Base-by-base conservation (phyloP, 1,140 invertebrate species). In the Pogonomyrmex californicus region DNA sequence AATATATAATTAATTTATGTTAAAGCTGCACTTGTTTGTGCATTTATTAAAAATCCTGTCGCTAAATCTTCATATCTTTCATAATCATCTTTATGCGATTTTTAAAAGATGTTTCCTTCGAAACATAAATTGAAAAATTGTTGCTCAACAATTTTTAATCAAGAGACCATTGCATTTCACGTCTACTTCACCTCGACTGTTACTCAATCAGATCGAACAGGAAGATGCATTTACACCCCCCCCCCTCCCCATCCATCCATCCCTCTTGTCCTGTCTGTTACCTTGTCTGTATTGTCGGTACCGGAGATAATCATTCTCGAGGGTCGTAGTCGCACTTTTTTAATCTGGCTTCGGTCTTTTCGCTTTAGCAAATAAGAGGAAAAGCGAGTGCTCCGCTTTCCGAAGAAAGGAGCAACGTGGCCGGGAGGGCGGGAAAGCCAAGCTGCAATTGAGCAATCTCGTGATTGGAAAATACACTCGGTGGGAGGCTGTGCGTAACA, bases 401-500 rank as follows among this genome's bases (percentile, higher is more conserved):
- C 49, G 73, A 70, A 47, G 49, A 63, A 76, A 70, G 47, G 76
- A 70, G 49, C 78, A 63, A 75, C 75, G 63, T 47, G 58, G 47
- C 51, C 6, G 63, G 70, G 66, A 30, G n/a, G n/a, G n/a, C 44
- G 44, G 70, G 71, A 85, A 87, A 87, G 76, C 75, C 86, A 76
- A 78, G 90, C 91, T 91, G 93, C 93, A 94, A 93, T 94, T 92
- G 94, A 94, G 94, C 93, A 94, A 94, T 94, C 92, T 92, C 91
- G 89, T 94, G 93, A 94, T 93, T 93, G 93, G 90, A 91, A 91
- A 88, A n/a, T n/a, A n/a, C 87, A 71, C 86, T 86, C 82, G 85
- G 63, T 77, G 82, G 91, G 90, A 91, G 88, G 86, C 71, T 71
- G 85, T 90, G 88, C 90, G 88, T 89, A 87, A 88, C 91, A 88